Conservation (phyloP, 2,113 vertebrate genomes). For the Microcebus lehilahytsara region DNA sequence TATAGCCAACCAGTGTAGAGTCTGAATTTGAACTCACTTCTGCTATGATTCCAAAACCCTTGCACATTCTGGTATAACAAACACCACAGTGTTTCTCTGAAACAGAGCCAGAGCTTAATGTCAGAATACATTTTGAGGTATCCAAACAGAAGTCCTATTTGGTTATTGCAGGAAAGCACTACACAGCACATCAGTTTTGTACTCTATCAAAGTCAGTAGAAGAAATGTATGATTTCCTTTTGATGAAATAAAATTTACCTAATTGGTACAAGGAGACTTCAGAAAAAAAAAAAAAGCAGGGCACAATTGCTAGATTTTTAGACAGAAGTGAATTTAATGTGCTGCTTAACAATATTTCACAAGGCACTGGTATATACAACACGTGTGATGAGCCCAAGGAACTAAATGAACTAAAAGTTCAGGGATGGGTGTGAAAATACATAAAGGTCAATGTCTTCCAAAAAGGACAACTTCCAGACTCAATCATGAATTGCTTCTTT, state of each 20-base stretch:
- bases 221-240: not conserved
- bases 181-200: not conserved
- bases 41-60: not conserved
- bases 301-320: not conserved
- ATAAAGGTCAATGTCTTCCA: not conserved
- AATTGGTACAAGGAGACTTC: not conserved
- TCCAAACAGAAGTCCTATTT: not conserved
- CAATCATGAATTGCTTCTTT: not conserved
- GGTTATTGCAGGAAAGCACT: not conserved
- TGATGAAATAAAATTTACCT: not conserved
- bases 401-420: not conserved
- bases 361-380: not conserved
- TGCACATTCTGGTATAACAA: rapidly evolving
- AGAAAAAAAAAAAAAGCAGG: not conserved
- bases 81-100: not conserved
- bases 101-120: not conserved
- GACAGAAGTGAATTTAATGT: no score
- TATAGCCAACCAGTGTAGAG: not conserved
- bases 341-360: not conserved
- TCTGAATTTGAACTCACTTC: not conserved
- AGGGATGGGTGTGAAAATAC: not conserved
- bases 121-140: not conserved
- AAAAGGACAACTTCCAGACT: not conserved
- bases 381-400: not conserved
- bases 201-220: not conserved